phyloP scores from a whole-genome alignment of 2,113 vertebrate genomes.

The Fregetta grallaria region DNA sequence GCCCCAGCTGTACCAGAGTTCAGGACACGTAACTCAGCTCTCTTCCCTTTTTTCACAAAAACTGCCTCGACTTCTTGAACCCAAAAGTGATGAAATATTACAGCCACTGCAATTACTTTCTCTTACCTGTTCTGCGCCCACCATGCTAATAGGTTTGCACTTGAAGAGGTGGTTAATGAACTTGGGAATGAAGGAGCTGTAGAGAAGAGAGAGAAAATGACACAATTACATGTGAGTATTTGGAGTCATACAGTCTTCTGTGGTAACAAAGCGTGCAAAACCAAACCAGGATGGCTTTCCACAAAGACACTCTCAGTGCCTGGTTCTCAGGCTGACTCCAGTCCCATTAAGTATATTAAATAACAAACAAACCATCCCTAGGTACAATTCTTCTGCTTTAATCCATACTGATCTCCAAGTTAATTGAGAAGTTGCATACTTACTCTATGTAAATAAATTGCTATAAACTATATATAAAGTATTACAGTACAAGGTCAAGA shows the following conservation, averaged over 20 bases:
- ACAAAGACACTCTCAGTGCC: neutral
- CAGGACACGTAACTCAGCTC: neutral
- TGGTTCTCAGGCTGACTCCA: neutral
- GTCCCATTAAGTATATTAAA: neutral
- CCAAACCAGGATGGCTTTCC: neutral
- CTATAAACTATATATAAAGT: neutral
- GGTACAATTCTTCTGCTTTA: neutral
- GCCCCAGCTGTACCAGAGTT: neutral
- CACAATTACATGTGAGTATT: neutral
- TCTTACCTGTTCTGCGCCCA: constrained; percentile 95
- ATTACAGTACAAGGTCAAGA: neutral
- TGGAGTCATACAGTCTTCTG: neutral
- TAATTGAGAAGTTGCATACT: neutral
- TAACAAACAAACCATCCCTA: neutral
- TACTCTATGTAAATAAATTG: neutral
- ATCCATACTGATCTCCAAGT: neutral
- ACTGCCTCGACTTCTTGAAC: neutral
- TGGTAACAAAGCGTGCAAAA: neutral
- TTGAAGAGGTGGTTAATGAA: constrained; percentile 99
- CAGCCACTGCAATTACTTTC: neutral
- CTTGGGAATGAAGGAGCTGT: constrained; percentile 97
- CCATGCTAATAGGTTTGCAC: constrained; percentile 99
- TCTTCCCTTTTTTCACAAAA: neutral
- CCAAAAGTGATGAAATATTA: neutral
- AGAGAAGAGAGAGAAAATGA: neutral